Evolutionary conservation across 2,888 invertebrate species (phyloP), one percentile per base, ranked within the genome.

Genomic region (Platynereis dumerilii): DNA sequence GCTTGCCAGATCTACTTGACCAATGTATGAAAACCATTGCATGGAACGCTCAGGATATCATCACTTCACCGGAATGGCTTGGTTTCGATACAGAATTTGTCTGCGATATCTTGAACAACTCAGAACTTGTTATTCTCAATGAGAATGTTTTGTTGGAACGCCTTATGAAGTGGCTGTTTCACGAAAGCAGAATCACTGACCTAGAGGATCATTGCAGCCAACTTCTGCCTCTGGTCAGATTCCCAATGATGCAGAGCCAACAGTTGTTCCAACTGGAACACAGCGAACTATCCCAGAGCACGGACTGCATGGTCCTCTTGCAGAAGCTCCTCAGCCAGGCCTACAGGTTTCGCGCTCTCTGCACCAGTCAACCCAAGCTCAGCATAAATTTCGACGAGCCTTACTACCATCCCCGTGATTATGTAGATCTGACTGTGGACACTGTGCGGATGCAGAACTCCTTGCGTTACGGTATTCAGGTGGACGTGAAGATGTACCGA

Each of bases 401-500:
- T 1, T 82, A 77, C 72, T 84, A 80, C 71, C 64, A 74, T 59
- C 82, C 84, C 0, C 71, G 84, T 48, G 81, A 83, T 71, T 84
- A 82, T 74, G 70, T 75, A 26, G 78, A 80, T 45, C 68, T 82
- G 27, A 74, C 75, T 0, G 84, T 83, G 3, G 83, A 84, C 69
- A 79, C 75, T 0, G 81, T 83, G 0, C 75, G 79, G 15, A 80
- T 84, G 76, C 82, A 83, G 71, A 84, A 83, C 68, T 80, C 81
- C 0, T 68, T 82, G 17, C 71, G 84, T 22, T 83, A 83, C 69
- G 83, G 82, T 2, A 80, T 83, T 29, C 83, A 83, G 67, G 82
- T 83, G 1, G 84, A 84, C 67, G 82, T 83, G 1, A 74, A 76
- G 34, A 82, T 80, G n/a, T 78, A 79, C 63, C 76, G 77, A 2